Evolutionary conservation across 2,113 vertebrate genomes (phyloP).

Genomic region (Ellobius talpinus): DNA sequence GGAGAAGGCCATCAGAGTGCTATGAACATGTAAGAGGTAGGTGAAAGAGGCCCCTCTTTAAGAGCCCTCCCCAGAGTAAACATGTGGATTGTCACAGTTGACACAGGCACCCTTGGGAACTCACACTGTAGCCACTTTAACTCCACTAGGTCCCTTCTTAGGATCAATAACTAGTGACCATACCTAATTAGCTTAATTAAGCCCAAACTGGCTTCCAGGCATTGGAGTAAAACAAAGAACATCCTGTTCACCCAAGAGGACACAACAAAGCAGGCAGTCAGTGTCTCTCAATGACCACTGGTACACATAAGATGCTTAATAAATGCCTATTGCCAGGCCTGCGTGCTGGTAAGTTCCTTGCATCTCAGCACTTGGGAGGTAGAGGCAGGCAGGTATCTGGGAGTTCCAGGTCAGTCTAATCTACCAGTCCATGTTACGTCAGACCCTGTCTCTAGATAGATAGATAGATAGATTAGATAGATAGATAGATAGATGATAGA

Average conservation of each 20-base stretch:
- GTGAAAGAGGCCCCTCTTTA: not conserved
- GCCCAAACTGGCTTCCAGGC: slow-evolving; percentile 42
- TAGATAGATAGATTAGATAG: too few species aligned
- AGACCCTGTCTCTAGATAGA: not conserved
- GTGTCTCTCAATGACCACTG: not conserved
- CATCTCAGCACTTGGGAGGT: not conserved
- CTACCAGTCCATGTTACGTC: not conserved
- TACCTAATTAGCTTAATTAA: slow-evolving; percentile 65
- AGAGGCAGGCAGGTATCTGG: not conserved
- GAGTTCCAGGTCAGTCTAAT: not conserved
- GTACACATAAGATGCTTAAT: not conserved
- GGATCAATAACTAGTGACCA: slow-evolving; percentile 22
- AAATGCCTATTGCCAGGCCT: not conserved
- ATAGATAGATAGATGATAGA: too few species aligned
- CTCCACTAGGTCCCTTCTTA: rapidly evolving
- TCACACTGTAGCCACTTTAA: not conserved
- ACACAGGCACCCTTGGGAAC: not conserved
- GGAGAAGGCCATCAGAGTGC: not conserved
- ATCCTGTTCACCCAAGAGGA: not conserved
- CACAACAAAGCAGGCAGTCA: rapidly evolving
- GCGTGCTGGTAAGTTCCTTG: not conserved
- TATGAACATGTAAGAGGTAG: not conserved
- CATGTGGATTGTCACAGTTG: not conserved
- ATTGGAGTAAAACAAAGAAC: not conserved
- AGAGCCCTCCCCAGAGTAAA: not conserved